Evolutionary conservation across 2,888 invertebrate genomes (phyloP).

Genomic region (Anorthoa munda): DNA sequence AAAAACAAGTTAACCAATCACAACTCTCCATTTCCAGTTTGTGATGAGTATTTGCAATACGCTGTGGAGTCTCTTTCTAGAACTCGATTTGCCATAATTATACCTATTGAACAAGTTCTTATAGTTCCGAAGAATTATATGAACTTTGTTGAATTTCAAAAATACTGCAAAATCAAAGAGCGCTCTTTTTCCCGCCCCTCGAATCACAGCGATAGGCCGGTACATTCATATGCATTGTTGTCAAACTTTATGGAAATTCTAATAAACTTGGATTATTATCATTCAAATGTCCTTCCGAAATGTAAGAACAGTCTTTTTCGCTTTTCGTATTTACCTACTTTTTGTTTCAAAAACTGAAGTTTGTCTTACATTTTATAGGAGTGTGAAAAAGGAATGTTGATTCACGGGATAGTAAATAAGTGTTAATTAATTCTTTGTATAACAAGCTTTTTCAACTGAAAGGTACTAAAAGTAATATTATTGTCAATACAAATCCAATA

Average conservation of each 20-base stretch:
- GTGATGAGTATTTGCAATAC: too few species aligned
- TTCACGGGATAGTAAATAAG: not conserved
- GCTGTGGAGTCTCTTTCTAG: not conserved
- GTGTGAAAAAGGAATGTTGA: not conserved
- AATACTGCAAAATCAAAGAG: not conserved
- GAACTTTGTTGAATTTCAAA: not conserved
- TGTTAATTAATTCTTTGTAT: too few species aligned
- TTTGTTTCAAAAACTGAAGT: not conserved
- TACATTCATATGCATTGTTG: constrained; percentile 50
- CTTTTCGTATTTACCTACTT: not conserved
- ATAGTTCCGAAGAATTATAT: too few species aligned
- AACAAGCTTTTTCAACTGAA: too few species aligned
- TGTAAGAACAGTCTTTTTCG: constrained; percentile 15
- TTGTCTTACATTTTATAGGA: not conserved
- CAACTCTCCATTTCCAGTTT: too few species aligned
- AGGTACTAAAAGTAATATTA: too few species aligned
- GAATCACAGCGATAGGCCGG: constrained; percentile 26
- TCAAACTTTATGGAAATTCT: constrained; percentile 64
- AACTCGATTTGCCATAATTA: not conserved
- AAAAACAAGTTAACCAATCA: too few species aligned
- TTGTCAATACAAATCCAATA: too few species aligned
- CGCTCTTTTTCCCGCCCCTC: constrained; percentile 23
- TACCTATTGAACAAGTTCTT: not conserved
- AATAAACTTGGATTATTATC: constrained; percentile 57
- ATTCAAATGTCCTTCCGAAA: constrained; percentile 51